phyloP scores from a whole-genome alignment of 2,888 invertebrate species.

The Rapana venosa region DNA sequence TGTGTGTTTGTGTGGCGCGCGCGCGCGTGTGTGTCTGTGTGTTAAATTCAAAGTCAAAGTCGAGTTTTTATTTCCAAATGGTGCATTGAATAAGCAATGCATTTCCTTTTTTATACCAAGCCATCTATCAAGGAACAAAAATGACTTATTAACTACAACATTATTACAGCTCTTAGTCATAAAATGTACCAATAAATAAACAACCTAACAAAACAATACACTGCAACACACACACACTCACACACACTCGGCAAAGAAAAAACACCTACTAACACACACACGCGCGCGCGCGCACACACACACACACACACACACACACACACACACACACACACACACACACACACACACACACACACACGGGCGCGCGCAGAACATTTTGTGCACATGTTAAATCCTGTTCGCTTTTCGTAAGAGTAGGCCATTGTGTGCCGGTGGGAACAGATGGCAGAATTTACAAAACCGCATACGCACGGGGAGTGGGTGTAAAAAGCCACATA shows the following conservation, averaged over 20 bases:
- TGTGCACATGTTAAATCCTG: no score
- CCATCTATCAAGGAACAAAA: no score
- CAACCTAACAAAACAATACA: neutral
- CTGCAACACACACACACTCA: neutral
- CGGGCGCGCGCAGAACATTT: neutral
- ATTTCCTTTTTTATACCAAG: no score
- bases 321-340: slow-evolving; percentile 3
- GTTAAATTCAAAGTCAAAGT: neutral
- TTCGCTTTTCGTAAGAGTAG: no score
- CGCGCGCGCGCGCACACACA: neutral
- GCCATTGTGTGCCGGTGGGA: no score
- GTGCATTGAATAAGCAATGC: no score
- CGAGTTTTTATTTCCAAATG: no score
- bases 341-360: neutral
- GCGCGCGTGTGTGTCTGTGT: slow-evolving; percentile 2
- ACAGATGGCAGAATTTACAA: no score
- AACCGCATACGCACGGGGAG: no score
- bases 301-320: neutral
- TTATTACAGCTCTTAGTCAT: neutral
- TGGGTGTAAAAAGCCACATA: no score
- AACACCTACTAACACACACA: neutral
- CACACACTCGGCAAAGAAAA: neutral
- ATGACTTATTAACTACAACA: no score
- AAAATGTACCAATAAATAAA: neutral
- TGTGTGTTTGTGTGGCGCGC: neutral